Evolutionary conservation across 2,888 invertebrate species (phyloP).

Genomic region (Chouioia cunea): DNA sequence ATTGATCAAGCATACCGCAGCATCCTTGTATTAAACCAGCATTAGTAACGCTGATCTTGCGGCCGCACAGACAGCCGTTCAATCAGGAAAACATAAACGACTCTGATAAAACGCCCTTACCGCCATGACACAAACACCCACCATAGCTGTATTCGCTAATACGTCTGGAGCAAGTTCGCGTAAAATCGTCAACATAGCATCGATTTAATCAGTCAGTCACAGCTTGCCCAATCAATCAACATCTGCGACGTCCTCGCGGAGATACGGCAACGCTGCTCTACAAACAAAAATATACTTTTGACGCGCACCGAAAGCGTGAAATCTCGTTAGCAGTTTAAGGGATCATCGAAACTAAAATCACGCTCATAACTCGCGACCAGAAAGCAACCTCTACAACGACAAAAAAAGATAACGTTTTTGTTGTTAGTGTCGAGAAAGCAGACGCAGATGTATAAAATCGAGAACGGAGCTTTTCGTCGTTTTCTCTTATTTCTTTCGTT

Average conservation of each 20-base stretch:
- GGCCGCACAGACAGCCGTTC: too few relatives aligned
- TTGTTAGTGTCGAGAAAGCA: background rate
- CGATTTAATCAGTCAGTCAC: conserved; percentile 39
- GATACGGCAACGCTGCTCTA: background rate
- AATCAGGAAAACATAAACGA: too few relatives aligned
- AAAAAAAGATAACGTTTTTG: conserved; percentile 4
- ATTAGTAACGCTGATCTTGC: too few relatives aligned
- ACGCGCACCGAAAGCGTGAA: conserved; percentile 61
- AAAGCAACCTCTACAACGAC: conserved; percentile 36
- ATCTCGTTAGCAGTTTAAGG: conserved; percentile 63
- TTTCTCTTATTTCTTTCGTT: background rate
- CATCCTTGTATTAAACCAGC: too few relatives aligned
- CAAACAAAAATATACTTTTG: conserved; percentile 22
- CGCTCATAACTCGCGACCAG: conserved; percentile 44
- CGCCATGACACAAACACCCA: too few relatives aligned
- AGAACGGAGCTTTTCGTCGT: background rate
- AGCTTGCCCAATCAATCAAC: conserved; percentile 34
- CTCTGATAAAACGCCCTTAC: too few relatives aligned
- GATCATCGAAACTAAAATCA: conserved; percentile 63
- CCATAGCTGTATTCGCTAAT: background rate
- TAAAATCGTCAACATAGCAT: background rate
- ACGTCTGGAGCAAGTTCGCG: background rate
- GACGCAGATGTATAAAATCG: background rate
- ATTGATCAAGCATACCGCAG: too few relatives aligned
- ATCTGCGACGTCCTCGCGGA: conserved; percentile 17